Percentiles rank a stretch among this genome's conserved stretches.
Evolutionary conservation across 2,113 vertebrate species (phyloP).

Genomic region (Leiothrix lutea): DNA sequence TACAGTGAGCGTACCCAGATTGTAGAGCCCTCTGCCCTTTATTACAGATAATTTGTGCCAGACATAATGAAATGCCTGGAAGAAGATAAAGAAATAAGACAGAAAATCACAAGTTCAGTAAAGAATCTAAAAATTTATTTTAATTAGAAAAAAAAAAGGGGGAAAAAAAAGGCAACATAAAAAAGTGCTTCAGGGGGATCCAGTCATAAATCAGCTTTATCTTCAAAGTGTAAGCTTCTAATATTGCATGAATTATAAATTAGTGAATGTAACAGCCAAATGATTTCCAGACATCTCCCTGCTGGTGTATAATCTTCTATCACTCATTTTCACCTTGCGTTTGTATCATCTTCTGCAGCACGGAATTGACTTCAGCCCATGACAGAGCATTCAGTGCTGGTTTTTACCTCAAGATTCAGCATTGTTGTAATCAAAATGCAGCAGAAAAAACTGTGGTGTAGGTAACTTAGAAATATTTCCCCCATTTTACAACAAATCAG

Average conservation of each 20-base stretch:
- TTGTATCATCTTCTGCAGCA: not conserved
- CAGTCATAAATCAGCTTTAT: not conserved
- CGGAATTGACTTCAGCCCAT: not conserved
- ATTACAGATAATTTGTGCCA: not conserved
- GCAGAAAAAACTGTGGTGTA: not conserved
- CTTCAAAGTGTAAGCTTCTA: not conserved
- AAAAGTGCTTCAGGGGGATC: not conserved
- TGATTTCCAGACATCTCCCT: not conserved
- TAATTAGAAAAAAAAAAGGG: not conserved
- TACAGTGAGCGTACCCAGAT: fast-evolving
- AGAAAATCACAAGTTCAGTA: not conserved
- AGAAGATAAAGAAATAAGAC: not conserved
- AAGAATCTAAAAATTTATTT: not conserved
- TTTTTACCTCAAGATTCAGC: not conserved
- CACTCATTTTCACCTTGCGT: not conserved
- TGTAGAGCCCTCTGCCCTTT: not conserved
- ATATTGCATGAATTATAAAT: not conserved
- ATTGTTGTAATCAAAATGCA: not conserved
- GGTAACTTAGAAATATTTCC: not conserved
- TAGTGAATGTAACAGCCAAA: not conserved
- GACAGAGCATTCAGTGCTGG: not conserved
- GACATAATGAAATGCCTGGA: not conserved
- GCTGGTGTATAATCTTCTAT: not conserved
- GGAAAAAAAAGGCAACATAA: not conserved
- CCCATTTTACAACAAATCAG: not conserved